phyloP scores from a whole-genome alignment of 2,797 vertebrate genomes.

The Arctocebus calabarensis region DNA sequence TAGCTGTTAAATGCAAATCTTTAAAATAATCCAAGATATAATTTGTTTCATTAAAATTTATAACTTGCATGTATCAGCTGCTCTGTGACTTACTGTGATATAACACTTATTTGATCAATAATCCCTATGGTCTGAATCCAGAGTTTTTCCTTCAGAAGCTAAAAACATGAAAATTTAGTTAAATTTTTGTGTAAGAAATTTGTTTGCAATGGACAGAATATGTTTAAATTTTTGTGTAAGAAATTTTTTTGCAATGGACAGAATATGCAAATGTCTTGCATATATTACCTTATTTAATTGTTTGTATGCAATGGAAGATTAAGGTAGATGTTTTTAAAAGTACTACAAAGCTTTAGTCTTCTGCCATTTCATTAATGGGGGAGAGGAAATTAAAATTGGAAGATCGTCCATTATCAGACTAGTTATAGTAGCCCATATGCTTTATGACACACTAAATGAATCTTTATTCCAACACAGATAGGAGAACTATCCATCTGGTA shows the following conservation, averaged over 20 bases:
- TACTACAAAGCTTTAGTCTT: not conserved
- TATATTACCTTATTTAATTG: too few relatives aligned
- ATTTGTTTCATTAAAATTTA: conserved; percentile 49
- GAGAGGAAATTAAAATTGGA: conserved; percentile 28
- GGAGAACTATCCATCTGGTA: not conserved
- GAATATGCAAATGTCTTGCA: too few relatives aligned
- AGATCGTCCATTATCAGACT: conserved; percentile 17
- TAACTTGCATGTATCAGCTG: not conserved
- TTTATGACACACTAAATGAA: conserved; percentile 52
- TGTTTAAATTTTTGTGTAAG: too few relatives aligned
- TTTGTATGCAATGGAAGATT: not conserved
- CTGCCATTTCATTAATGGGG: not conserved
- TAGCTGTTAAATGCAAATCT: not conserved
- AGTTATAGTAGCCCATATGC: conserved; percentile 37
- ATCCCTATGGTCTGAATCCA: not conserved
- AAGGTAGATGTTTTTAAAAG: not conserved
- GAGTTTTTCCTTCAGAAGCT: conserved; percentile 48
- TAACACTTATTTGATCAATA: conserved; percentile 41
- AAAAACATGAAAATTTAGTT: conserved; percentile 48
- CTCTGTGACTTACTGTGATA: not conserved
- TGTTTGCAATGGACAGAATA: not conserved
- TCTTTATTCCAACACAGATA: conserved; percentile 19
- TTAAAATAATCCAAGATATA: conserved; percentile 29
- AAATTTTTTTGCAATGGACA: too few relatives aligned
- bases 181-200: conserved; percentile 47